Evolutionary conservation across 1,140 invertebrate genomes (phyloP), one percentile per base, ranked within the genome.

Genomic region (Zophobas atratus): DNA sequence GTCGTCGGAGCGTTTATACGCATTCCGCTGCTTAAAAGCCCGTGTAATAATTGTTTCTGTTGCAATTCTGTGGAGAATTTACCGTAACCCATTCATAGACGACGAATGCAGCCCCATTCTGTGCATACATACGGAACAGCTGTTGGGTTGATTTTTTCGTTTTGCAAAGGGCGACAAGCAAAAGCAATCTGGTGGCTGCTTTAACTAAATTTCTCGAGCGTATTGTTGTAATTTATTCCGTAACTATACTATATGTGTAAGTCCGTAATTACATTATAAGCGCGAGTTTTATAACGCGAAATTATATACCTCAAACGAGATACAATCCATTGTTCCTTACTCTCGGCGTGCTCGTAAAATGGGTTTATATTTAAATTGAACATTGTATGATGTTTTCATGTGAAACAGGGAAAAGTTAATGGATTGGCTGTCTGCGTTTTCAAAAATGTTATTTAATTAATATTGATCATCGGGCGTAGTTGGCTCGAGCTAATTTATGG

Each of bases 191-290:
- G 57, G 57, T n/a, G 57, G 55, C 55, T 33, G 55, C 4, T 35
- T 63, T 41, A 41, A 34, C 60, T 38, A 43, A 67, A 41, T 67
- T 67, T 67, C 60, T 67, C 60, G 33, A 43, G 60, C 60, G 38
- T 67, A 67, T 67, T 67, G 60, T 67, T 67, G 60, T 41, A 67
- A 67, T 67, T 41, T 67, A 67, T 67, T 67, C 60, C 20, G 39
- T 8, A 46, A 43, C 38, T 43, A 46, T 67, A 57, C 33, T 57
- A 67, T 6, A 67, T 43, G 60, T 67, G 60, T 67, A 33, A 67
- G 60, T 20, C 39, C 20, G 60, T 43, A 67, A 67, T 67, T 67
- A 67, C 56, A n/a, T 60, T 60, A 60, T 60, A 36, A 60, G 20
- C 49, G 20, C 55, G 55, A 51, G 49, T 51, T 51, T 51, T 51